Conservation (phyloP, 2,888 invertebrate genomes). For the Lepidochrysops patricia region DNA sequence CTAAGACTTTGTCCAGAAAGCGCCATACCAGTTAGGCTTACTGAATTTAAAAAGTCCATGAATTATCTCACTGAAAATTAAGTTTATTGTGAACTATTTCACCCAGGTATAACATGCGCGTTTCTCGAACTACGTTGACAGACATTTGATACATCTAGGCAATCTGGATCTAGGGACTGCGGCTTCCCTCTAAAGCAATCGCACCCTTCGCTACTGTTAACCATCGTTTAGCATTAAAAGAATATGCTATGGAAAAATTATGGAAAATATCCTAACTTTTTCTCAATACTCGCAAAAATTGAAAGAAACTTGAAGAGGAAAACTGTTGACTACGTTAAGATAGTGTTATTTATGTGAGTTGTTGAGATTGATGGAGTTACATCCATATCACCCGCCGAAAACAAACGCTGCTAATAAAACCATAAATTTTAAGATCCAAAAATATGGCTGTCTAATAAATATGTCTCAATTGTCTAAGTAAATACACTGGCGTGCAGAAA, state of each 20-base stretch:
- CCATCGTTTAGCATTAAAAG: no score
- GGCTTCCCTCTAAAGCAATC: no score
- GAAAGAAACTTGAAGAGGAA: not conserved
- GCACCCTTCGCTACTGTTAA: no score
- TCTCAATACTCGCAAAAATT: not conserved
- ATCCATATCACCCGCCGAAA: not conserved
- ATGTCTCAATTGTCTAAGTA: constrained; percentile 8
- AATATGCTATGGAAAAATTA: not conserved
- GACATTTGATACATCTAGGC: no score
- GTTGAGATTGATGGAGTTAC: not conserved
- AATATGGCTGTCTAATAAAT: constrained; percentile 8
- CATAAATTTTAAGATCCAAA: constrained; percentile 8
- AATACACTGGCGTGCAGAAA: not conserved
- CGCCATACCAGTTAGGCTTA: no score
- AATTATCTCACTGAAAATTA: no score
- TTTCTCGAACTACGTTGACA: no score
- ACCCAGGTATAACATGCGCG: no score
- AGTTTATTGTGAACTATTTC: no score
- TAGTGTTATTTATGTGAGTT: not conserved
- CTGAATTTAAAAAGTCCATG: no score
- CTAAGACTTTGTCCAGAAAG: no score
- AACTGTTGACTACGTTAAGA: not conserved
- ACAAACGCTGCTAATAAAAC: constrained; percentile 1
- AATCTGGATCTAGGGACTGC: no score
- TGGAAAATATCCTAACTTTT: not conserved